Evolutionary conservation across 2,797 vertebrate genomes (phyloP).

Genomic region (Neostethus bicornis): DNA sequence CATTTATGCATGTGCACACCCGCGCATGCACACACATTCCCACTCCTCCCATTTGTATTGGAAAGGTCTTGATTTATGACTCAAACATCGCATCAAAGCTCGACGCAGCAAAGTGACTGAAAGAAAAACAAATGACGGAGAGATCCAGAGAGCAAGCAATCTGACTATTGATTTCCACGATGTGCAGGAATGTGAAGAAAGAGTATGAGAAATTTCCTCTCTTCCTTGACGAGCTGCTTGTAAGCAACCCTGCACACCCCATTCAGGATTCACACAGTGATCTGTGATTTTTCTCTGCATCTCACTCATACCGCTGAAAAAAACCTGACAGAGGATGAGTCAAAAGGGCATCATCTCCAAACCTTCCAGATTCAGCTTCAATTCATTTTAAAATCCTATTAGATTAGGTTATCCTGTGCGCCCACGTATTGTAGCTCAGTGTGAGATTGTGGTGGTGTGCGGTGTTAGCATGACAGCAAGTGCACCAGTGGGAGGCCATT

Average conservation of each 20-base stretch:
- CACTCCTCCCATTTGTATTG: conserved; percentile 19
- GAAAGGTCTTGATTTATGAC: conserved; percentile 55
- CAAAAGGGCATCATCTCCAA: conserved; percentile 28
- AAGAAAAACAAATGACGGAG: conserved; percentile 52
- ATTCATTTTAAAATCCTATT: conserved; percentile 22
- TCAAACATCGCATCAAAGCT: conserved; percentile 48
- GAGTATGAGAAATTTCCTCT: conserved; percentile 48
- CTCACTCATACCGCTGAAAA: conserved; percentile 12
- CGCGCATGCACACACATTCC: conserved; percentile 9
- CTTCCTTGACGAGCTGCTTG: conserved; percentile 53
- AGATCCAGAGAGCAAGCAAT: conserved; percentile 45
- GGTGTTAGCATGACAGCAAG: conserved; percentile 20
- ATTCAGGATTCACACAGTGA: conserved; percentile 39
- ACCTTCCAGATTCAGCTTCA: conserved; percentile 19
- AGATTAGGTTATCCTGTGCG: conserved; percentile 29
- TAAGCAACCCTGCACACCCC: conserved; percentile 48
- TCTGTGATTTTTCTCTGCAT: conserved; percentile 35
- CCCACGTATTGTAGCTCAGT: conserved; percentile 6
- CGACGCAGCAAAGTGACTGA: conserved; percentile 46
- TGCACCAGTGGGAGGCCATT: conserved; percentile 18
- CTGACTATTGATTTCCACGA: conserved; percentile 62
- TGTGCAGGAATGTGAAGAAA: conserved; percentile 53
- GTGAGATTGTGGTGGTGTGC: conserved; percentile 7
- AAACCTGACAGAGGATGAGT: conserved; percentile 40
- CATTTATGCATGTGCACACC: conserved; percentile 47